A percentile compares a stretch with the other conserved stretches of the same genome.
phyloP scores from a whole-genome alignment of 2,797 vertebrate species.

The Rhabdomys pumilio region DNA sequence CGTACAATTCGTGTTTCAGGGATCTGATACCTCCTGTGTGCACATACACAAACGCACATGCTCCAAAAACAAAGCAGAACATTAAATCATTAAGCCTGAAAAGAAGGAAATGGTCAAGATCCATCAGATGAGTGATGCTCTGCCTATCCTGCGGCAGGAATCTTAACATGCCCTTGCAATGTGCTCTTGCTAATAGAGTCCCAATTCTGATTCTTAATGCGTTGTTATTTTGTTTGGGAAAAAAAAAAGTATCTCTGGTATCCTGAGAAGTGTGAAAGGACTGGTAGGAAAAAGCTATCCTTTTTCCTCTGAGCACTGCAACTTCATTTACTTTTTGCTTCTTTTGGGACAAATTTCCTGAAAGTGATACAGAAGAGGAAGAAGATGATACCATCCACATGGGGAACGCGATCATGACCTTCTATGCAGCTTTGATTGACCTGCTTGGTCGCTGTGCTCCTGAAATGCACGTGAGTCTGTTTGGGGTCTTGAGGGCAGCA shows the following conservation, averaged over 20 bases:
- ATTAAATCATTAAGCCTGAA: background rate
- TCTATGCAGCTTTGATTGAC: constrained; percentile 97
- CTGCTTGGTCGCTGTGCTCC: constrained; percentile 97
- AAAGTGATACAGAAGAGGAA: constrained; percentile 93
- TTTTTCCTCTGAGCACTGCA: background rate
- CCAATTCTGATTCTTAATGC: background rate
- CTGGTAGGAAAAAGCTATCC: too few species aligned
- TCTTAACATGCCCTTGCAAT: background rate
- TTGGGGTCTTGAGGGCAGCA: fast-evolving
- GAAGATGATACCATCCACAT: constrained; percentile 98
- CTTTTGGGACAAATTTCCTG: constrained; percentile 60
- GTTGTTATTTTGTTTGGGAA: background rate
- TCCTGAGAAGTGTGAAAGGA: background rate
- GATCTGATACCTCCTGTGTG: background rate
- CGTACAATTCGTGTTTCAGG: background rate
- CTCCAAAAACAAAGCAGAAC: background rate
- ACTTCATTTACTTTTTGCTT: constrained; percentile 66
- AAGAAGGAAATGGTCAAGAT: background rate
- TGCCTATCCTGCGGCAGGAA: background rate
- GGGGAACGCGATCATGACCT: constrained; percentile 99
- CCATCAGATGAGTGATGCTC: background rate
- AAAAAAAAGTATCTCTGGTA: background rate
- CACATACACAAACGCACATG: background rate
- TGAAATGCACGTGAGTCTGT: constrained; percentile 96
- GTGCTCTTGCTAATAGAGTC: background rate